Evolutionary conservation across 2,888 invertebrate species (phyloP).

Genomic region (Clitarchus hookeri): DNA sequence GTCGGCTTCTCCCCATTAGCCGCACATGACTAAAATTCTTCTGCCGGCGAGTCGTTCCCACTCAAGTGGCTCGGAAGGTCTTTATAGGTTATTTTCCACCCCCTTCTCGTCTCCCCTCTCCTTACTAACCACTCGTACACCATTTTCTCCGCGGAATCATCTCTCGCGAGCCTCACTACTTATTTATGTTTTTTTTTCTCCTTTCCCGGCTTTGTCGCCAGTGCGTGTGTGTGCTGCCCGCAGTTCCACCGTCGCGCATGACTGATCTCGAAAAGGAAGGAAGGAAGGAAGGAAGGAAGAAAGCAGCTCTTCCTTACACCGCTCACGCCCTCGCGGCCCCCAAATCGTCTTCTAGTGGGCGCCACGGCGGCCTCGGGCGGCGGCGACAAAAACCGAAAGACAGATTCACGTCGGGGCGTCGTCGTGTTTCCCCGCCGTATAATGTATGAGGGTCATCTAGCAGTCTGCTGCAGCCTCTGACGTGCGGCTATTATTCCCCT

Average conservation of each 20-base stretch:
- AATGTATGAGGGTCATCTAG: background rate
- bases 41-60: background rate
- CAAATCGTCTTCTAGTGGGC: background rate
- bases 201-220: background rate
- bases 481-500: background rate
- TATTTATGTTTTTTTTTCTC: background rate
- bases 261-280: background rate
- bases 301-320: background rate
- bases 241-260: background rate
- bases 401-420: background rate
- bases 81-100: background rate
- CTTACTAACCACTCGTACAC: background rate
- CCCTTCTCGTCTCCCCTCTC: background rate
- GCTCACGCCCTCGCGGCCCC: background rate
- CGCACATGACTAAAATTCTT: background rate
- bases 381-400: background rate
- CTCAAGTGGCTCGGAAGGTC: conserved; percentile 2
- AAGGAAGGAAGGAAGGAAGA: background rate
- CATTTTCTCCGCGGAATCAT: background rate
- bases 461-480: background rate
- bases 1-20: background rate
- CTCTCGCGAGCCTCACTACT: background rate
- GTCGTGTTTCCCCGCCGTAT: background rate
- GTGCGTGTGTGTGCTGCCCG: background rate
- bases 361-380: background rate